Percentiles rank a stretch among this genome's conserved stretches.
These are phyloP conservation scores for Poliocrania exsul DNA, from an alignment of 2,797 vertebrate genomes.

Conservation along the genomic window DNA sequence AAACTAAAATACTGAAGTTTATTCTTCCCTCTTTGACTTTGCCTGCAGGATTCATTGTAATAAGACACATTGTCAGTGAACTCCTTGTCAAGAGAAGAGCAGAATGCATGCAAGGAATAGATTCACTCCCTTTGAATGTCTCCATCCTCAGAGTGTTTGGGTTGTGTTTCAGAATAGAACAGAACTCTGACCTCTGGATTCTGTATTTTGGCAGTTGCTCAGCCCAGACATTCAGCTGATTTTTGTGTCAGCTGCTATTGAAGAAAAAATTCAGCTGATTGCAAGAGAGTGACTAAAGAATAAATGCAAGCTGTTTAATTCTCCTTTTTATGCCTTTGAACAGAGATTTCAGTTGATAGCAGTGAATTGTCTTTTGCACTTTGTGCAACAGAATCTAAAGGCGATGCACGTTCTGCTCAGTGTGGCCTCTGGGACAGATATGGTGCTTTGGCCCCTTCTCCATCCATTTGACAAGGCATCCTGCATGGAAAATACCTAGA, in stretches of 20 bases:
- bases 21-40: neutral
- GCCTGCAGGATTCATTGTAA: neutral
- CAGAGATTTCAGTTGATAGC: neutral
- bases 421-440: fast-evolving
- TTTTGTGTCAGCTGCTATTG: neutral
- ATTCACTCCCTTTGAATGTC: neutral
- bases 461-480: neutral
- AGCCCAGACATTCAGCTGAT: neutral
- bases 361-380: neutral
- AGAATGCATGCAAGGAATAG: neutral
- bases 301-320: neutral
- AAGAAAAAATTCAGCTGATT: neutral
- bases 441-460: neutral
- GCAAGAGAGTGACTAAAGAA: neutral
- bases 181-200: neutral
- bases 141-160: neutral
- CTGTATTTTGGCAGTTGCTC: neutral
- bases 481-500: neutral
- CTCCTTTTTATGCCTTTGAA: neutral
- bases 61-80: neutral
- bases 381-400: fast-evolving
- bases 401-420: neutral
- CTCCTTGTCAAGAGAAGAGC: neutral
- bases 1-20: neutral
- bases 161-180: neutral